These are phyloP conservation scores for Chelon auratus DNA, from an alignment of 2,797 vertebrate genomes.

Conservation along the genomic window DNA sequence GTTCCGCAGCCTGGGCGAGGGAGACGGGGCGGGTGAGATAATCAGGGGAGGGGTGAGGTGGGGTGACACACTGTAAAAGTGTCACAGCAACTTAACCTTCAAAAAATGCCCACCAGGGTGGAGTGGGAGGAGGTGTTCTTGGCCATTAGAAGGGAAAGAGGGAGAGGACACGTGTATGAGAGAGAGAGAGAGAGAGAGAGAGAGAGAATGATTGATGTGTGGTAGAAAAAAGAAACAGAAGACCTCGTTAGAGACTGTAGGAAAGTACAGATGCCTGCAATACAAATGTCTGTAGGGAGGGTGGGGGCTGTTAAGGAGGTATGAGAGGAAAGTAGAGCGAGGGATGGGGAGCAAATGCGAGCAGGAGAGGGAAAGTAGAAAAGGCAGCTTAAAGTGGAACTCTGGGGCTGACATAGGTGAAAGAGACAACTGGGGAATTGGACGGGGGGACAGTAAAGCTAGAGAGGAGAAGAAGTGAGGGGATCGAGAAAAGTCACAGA, in stretches of 20 bases:
- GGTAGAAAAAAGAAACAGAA: conserved; percentile 57
- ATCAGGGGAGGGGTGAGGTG: conserved; percentile 27
- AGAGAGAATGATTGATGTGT: conserved; percentile 64
- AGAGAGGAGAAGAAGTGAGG: conserved; percentile 39
- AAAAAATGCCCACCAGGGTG: conserved; percentile 68
- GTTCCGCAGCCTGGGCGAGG: conserved; percentile 33
- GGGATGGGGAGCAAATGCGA: conserved; percentile 54
- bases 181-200: neutral
- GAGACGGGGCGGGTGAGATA: conserved; percentile 43
- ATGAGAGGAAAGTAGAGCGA: conserved; percentile 48
- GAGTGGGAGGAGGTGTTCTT: conserved; percentile 60
- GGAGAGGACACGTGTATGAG: conserved; percentile 16
- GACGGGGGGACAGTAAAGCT: conserved; percentile 41
- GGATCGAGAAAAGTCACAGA: conserved; percentile 66
- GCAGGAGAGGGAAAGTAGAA: conserved; percentile 41
- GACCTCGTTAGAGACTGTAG: conserved; percentile 57
- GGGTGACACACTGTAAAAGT: conserved; percentile 50
- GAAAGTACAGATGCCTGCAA: conserved; percentile 65
- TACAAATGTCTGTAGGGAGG: conserved; percentile 63
- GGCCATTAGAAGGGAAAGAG: conserved; percentile 47
- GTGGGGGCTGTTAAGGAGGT: conserved; percentile 46
- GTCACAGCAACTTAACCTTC: conserved; percentile 82
- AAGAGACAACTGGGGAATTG: conserved; percentile 76
- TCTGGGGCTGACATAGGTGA: conserved; percentile 66
- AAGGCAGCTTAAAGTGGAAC: conserved; percentile 61